Base-by-base conservation (phyloP, 2,113 vertebrate genomes). In the Mandrillus leucophaeus region DNA sequence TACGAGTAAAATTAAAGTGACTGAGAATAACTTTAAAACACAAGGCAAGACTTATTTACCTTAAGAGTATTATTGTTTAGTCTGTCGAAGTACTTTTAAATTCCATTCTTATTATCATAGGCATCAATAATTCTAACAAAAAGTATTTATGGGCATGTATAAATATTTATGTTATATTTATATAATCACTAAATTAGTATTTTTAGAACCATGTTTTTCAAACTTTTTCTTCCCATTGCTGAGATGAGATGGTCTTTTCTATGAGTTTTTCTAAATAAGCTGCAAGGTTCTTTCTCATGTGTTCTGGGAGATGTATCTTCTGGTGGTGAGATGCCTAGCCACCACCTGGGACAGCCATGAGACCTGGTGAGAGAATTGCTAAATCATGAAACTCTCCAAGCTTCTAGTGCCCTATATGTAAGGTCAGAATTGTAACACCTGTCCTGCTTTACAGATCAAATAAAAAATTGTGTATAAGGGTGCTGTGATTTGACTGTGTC, bases 21-120 rank as follows among this genome's bases (percentile, higher is more conserved):
- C 50, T n/a, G 18, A 76, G 70, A 80, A 84, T 88, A 75, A 90
- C 50, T 96, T 90, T 81, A 96, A 84, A 75, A 93, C 27, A 20
- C 43, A 88, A 95, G 27, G 1, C 38, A 75, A 27, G 8, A 45
- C 59, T 90, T 94, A 93, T 93, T 90, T 87, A 90, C 48, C 48
- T 93, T 80, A 72, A 76, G 4, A 73, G 20, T 38, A 45, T 78
- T 61, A 66, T 82, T 59, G 10, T 85, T 89, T 94, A 48, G 90
- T 87, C 70, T 84, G 1, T 75, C 85, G 61, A 96, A 93, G 38
- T 76, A 64, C 81, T 96, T 97, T 93, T 95, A n/a, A 84, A 82
- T 88, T 90, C 25, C 27, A 8, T 70, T 91, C 72, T 93, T 88
- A 72, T 72, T 90, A 94, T 57, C 88, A 66, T 73, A 78, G 45